Conservation (phyloP, 37 sponge, comb jelly and placozoan species). For the Halichondria panicea region DNA sequence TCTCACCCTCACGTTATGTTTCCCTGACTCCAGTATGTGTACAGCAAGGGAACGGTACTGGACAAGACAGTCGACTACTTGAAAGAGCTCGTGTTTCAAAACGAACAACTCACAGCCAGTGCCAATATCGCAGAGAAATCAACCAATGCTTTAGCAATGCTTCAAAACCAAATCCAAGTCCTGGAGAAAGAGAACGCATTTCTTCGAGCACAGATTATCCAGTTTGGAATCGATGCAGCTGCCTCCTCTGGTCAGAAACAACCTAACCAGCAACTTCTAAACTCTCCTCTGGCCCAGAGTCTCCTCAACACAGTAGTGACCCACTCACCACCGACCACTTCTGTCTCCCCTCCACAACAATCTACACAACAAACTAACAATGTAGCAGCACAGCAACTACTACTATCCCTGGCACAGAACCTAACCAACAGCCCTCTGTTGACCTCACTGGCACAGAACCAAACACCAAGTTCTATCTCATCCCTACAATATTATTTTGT, state of each 20-base stretch:
- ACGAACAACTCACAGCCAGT: slow-evolving; percentile 47
- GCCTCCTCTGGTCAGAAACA: slow-evolving; percentile 8
- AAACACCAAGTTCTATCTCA: too few relatives aligned
- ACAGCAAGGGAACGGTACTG: slow-evolving; percentile 78
- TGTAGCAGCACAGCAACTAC: slow-evolving; percentile 49
- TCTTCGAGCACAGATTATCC: slow-evolving; percentile 73
- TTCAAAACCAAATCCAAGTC: slow-evolving; percentile 77
- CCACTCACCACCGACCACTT: neutral
- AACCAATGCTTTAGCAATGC: slow-evolving; percentile 57
- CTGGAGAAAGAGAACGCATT: slow-evolving; percentile 82
- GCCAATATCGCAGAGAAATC: slow-evolving; percentile 73
- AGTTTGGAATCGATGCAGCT: slow-evolving; percentile 72
- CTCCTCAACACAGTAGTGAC: slow-evolving; percentile 32
- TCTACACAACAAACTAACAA: neutral
- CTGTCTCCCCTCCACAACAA: slow-evolving; percentile 7
- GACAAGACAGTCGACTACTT: slow-evolving; percentile 81
- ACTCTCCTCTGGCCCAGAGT: slow-evolving; percentile 45
- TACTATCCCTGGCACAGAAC: slow-evolving; percentile 61
- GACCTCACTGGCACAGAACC: slow-evolving; percentile 42
- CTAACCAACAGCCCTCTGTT: slow-evolving; percentile 57
- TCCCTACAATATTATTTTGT: too few relatives aligned
- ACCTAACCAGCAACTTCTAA: slow-evolving; percentile 17
- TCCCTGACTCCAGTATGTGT: slow-evolving; percentile 76
- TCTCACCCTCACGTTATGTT: too few relatives aligned
- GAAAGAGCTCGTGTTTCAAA: slow-evolving; percentile 52